Evolutionary conservation across 2,888 invertebrate species (phyloP).

Genomic region (Acronicta aceris): DNA sequence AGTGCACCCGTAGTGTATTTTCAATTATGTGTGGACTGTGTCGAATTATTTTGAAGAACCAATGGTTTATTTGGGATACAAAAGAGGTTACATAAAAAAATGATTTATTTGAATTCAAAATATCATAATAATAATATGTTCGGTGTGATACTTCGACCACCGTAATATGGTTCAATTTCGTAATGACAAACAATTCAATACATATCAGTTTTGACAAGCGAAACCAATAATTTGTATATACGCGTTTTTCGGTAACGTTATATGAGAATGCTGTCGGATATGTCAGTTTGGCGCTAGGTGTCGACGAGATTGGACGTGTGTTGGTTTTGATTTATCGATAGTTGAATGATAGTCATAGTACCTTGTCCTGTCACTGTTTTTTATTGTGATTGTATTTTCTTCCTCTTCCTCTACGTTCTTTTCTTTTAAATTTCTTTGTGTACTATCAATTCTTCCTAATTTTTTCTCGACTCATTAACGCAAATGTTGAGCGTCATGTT

Average conservation of each 20-base stretch:
- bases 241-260: conserved; percentile 10
- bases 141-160: no score
- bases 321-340: conserved; percentile 35
- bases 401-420: neutral
- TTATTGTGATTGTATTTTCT: neutral
- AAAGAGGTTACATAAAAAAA: no score
- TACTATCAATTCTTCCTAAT: neutral
- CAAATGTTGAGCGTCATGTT: neutral
- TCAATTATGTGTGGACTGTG: no score
- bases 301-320: conserved; percentile 37
- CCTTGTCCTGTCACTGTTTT: neutral
- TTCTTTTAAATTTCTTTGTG: neutral
- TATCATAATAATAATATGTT: no score
- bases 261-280: conserved; percentile 21
- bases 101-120: no score
- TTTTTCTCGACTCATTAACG: neutral
- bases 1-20: no score
- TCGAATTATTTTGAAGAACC: no score
- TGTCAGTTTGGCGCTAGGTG: conserved; percentile 25
- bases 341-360: conserved; percentile 38
- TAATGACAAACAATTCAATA: no score
- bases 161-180: no score
- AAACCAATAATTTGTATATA: conserved; percentile 33
- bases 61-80: no score
- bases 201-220: neutral